phyloP scores from a whole-genome alignment of 2,113 vertebrate species.

The Anthoscopus minutus region DNA sequence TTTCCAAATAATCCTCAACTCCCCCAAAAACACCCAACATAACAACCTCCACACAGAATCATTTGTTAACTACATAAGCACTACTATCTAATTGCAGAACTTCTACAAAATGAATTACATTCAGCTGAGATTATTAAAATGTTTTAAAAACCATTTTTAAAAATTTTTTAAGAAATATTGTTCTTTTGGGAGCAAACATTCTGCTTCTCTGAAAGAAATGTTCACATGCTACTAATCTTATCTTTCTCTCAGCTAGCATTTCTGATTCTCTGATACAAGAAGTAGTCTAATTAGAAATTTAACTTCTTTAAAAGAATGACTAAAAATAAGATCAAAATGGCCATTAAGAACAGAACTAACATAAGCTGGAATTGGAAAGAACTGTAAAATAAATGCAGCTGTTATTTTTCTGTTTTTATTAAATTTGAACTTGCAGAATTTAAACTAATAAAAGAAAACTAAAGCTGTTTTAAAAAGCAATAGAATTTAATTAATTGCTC shows the following conservation, averaged over 20 bases:
- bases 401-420: not conserved
- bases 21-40: not conserved
- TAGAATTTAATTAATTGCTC: not conserved
- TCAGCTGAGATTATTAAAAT: not conserved
- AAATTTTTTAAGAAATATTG: not conserved
- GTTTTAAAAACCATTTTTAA: too few relatives aligned
- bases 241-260: not conserved
- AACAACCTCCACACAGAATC: not conserved
- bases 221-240: not conserved
- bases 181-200: not conserved
- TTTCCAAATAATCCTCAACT: not conserved
- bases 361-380: not conserved
- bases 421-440: not conserved
- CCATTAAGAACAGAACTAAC: not conserved
- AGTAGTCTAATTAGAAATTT: not conserved
- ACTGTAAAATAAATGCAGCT: not conserved
- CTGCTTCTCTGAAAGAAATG: not conserved
- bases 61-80: not conserved
- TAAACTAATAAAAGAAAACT: not conserved
- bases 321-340: not conserved
- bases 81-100: not conserved
- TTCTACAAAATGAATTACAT: not conserved
- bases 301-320: not conserved
- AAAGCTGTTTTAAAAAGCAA: conserved; percentile 19
- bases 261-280: not conserved